Percentiles rank a stretch among this genome's conserved stretches.
Conservation (phyloP, 1,140 invertebrate species). For the Manduca sexta region DNA sequence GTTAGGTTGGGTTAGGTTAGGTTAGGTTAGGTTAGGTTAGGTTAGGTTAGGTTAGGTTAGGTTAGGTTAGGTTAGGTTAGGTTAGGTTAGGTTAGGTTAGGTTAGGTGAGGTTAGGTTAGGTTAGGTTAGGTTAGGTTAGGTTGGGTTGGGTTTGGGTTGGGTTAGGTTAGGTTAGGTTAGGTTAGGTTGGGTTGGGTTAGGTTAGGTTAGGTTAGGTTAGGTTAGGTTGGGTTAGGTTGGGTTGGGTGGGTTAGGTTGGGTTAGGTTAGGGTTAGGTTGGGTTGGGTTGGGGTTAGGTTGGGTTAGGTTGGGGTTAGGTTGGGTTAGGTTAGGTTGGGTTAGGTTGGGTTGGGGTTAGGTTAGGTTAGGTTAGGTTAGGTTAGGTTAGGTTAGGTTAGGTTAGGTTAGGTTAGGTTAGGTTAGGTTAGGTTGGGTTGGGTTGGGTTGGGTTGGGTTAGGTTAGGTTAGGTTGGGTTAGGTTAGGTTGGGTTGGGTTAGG, state of each 20-base stretch:
- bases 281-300: slow-evolving; percentile 9
- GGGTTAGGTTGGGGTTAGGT: slow-evolving; percentile 18
- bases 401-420: slow-evolving; percentile 20
- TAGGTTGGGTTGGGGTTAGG: slow-evolving; percentile 12
- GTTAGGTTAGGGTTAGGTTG: not conserved
- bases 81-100: slow-evolving; percentile 22
- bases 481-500: slow-evolving; percentile 15
- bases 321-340: slow-evolving; percentile 25
- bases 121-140: slow-evolving; percentile 2
- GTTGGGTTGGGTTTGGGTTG: not conserved
- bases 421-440: slow-evolving; percentile 19
- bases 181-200: slow-evolving; percentile 2
- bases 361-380: slow-evolving; percentile 13
- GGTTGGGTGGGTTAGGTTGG: not conserved
- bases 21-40: slow-evolving; percentile 24
- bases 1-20: slow-evolving; percentile 21
- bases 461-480: slow-evolving; percentile 14
- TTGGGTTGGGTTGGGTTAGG: slow-evolving; percentile 17
- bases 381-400: slow-evolving; percentile 25
- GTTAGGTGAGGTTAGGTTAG: slow-evolving; percentile 22
- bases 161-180: slow-evolving; percentile 5
- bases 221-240: not conserved
- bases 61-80: slow-evolving; percentile 19
- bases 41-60: slow-evolving; percentile 5
- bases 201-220: slow-evolving; percentile 11